Evolutionary conservation across 1,140 invertebrate species (phyloP).

Genomic region (Cherax quadricarinatus): DNA sequence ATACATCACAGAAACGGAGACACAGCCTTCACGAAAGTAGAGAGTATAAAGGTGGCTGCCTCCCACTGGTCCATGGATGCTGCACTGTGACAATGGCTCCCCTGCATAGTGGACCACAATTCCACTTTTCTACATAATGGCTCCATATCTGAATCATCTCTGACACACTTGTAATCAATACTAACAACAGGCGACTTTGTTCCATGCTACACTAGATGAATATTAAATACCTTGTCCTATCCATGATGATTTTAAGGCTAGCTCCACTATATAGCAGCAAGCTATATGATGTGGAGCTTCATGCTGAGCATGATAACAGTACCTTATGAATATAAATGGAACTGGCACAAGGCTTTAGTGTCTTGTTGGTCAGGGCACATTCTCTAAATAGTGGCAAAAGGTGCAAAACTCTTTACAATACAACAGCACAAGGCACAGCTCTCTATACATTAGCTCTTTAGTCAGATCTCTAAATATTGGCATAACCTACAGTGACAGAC

Average conservation of each 20-base stretch:
- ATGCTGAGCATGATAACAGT: slow-evolving; percentile 10
- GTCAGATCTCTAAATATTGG: background rate
- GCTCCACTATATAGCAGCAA: background rate
- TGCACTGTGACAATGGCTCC: slow-evolving; percentile 7
- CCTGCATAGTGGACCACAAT: slow-evolving; percentile 10
- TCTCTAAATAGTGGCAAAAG: slow-evolving; percentile 7
- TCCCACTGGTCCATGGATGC: slow-evolving; percentile 41
- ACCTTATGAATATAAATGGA: background rate
- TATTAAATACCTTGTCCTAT: slow-evolving; percentile 5
- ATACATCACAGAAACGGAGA: slow-evolving; percentile 74
- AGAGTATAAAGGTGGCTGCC: slow-evolving; percentile 65
- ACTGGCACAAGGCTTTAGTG: slow-evolving; percentile 16
- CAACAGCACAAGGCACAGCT: slow-evolving; percentile 42
- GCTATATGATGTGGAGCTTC: background rate
- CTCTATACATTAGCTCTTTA: slow-evolving; percentile 3
- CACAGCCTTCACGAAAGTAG: slow-evolving; percentile 74
- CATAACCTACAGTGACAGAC: background rate
- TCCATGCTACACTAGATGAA: background rate
- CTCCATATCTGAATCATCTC: background rate
- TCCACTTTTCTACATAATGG: background rate
- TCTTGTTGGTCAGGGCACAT: background rate
- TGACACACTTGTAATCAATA: slow-evolving; percentile 7
- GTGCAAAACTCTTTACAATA: slow-evolving; percentile 21
- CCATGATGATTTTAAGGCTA: background rate
- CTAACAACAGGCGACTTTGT: background rate